These are phyloP conservation scores for Gobiocypris rarus DNA, from an alignment of 2,113 vertebrate genomes.

Conservation along the genomic window DNA sequence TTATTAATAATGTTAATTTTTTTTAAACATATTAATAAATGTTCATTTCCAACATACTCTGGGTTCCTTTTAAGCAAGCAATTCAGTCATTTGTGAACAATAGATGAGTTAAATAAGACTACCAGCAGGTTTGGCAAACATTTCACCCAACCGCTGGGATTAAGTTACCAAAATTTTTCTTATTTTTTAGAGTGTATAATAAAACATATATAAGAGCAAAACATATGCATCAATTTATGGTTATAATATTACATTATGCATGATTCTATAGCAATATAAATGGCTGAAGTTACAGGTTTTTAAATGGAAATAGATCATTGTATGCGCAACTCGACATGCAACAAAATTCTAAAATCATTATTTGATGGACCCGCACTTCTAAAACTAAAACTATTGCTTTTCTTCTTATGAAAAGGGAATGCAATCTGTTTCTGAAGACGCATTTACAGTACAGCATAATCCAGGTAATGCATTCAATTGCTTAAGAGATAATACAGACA, in stretches of 20 bases:
- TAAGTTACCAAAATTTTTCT: no score
- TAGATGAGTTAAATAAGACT: no score
- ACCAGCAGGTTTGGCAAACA: no score
- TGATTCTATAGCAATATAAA: slow-evolving; percentile 1
- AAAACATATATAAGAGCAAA: slow-evolving; percentile 17
- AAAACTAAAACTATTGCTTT: slow-evolving; percentile 58
- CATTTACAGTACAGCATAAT: slow-evolving; percentile 1
- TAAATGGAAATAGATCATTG: not conserved
- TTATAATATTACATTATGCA: not conserved
- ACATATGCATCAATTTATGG: not conserved
- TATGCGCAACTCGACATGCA: not conserved
- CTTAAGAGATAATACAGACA: slow-evolving; percentile 6
- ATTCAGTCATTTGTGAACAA: no score
- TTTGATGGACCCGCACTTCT: slow-evolving; percentile 31
- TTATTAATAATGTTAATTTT: no score
- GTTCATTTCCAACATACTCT: no score
- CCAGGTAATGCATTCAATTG: not conserved
- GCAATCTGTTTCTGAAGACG: slow-evolving; percentile 10
- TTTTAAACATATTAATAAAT: no score
- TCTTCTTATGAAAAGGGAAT: slow-evolving; percentile 40
- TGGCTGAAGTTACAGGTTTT: not conserved
- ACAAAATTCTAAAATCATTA: not conserved
- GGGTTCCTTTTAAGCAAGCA: no score
- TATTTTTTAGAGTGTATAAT: not conserved
- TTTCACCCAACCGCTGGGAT: no score